Conservation (phyloP, 1,140 invertebrate genomes). For the Nasonia longicornis region DNA sequence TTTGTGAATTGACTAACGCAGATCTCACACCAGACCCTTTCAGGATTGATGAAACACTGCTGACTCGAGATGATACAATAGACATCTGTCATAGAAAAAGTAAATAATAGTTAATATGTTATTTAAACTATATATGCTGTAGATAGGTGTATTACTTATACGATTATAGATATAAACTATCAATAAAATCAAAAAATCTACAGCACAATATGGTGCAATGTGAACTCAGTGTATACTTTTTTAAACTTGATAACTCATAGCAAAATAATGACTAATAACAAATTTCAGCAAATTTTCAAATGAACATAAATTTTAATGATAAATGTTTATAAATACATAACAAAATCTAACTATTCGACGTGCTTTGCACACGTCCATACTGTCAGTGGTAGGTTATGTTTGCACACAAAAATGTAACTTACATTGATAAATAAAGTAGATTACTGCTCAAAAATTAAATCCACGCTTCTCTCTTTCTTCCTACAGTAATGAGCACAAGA, state of each 20-base stretch:
- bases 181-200: not conserved
- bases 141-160: not conserved
- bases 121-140: not conserved
- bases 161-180: not conserved
- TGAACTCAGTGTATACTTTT: not conserved
- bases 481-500: not conserved
- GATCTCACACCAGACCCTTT: constrained; percentile 58
- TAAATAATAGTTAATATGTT: constrained; percentile 14
- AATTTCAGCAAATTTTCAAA: not conserved
- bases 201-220: constrained; percentile 31
- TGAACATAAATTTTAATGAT: not conserved
- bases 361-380: not conserved
- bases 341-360: not conserved
- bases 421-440: not conserved
- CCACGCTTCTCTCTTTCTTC: not conserved
- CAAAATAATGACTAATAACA: not conserved
- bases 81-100: constrained; percentile 60
- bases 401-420: constrained; percentile 18
- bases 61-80: constrained; percentile 62
- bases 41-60: constrained; percentile 62
- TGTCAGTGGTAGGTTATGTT: constrained; percentile 35
- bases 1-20: constrained; percentile 51
- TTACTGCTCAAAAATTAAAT: not conserved
- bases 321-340: not conserved
- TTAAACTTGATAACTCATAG: not conserved